These are phyloP conservation scores for Spodoptera littoralis DNA, from an alignment of 2,888 invertebrate genomes.

Conservation along the genomic window DNA sequence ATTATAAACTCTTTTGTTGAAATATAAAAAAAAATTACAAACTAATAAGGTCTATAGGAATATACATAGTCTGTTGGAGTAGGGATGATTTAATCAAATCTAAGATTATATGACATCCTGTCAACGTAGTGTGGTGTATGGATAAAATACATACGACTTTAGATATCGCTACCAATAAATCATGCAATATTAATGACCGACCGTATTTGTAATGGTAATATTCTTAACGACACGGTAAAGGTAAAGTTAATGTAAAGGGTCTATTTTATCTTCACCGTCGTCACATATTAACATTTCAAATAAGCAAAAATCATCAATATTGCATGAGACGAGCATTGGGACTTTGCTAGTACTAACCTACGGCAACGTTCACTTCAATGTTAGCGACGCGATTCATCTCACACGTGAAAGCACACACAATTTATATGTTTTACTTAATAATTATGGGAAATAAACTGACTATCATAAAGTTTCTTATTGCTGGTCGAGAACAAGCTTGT, in stretches of 20 bases:
- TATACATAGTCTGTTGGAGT: conserved; percentile 5
- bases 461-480: conserved; percentile 29
- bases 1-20: conserved; percentile 19
- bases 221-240: conserved; percentile 29
- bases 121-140: conserved; percentile 4
- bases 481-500: conserved; percentile 16
- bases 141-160: conserved; percentile 14
- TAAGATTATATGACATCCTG: not conserved
- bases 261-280: conserved; percentile 45
- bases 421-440: conserved; percentile 42
- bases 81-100: conserved; percentile 4
- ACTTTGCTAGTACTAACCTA: conserved; percentile 26
- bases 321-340: conserved; percentile 41
- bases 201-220: conserved; percentile 46
- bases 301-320: conserved; percentile 43
- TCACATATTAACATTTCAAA: conserved; percentile 43
- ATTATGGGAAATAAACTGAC: conserved; percentile 33
- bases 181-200: conserved; percentile 32
- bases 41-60: too few relatives aligned
- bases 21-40: conserved; percentile 5
- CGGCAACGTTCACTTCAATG: conserved; percentile 36
- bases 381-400: conserved; percentile 36
- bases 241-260: conserved; percentile 35
- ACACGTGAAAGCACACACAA: conserved; percentile 43
- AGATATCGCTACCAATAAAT: conserved; percentile 12